phyloP scores from a whole-genome alignment of 37 sponge, comb jelly and placozoan species.

The Chondrosia reniformis region DNA sequence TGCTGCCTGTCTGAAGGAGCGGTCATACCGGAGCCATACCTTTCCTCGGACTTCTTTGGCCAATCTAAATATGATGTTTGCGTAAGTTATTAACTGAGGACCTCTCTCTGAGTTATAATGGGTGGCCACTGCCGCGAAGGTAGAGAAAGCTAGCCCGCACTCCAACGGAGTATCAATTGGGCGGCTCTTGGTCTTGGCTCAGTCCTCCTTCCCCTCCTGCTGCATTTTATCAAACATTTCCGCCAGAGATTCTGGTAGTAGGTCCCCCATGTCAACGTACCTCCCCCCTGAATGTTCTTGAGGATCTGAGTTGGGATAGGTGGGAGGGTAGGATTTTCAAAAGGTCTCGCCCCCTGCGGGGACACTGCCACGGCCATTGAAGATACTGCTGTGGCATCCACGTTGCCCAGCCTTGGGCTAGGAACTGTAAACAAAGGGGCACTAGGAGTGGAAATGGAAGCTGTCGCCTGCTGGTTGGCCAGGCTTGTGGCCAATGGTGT shows the following conservation, averaged over 20 bases:
- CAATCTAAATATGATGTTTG: background rate
- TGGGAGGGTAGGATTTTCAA: background rate
- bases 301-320: background rate
- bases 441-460: too few relatives aligned
- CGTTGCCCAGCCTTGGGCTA: too few relatives aligned
- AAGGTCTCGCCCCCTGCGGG: too few relatives aligned
- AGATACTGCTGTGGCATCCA: too few relatives aligned
- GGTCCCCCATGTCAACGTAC: background rate
- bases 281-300: background rate
- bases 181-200: background rate
- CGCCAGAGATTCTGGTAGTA: background rate
- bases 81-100: background rate
- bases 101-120: background rate
- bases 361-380: too few relatives aligned
- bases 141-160: background rate
- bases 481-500: too few relatives aligned
- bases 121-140: background rate
- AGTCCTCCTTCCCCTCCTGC: background rate
- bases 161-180: background rate
- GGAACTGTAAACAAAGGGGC: too few relatives aligned
- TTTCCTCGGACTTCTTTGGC: background rate
- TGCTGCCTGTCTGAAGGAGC: background rate
- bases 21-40: background rate
- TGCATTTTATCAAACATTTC: background rate
- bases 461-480: too few relatives aligned